These are phyloP conservation scores for Falco berigora DNA, from an alignment of 2,797 vertebrate species.

Conservation along the genomic window DNA sequence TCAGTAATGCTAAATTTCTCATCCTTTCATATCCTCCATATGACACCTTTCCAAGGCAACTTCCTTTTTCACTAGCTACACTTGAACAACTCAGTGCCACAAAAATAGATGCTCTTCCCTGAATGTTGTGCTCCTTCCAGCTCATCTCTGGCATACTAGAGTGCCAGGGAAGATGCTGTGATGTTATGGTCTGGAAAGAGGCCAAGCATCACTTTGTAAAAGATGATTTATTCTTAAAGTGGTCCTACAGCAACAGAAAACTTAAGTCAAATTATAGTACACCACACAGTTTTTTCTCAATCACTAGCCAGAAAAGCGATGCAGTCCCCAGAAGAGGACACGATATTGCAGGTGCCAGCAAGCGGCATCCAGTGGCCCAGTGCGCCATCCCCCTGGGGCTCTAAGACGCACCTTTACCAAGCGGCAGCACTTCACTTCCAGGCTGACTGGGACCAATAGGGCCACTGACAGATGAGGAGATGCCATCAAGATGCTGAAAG, in stretches of 20 bases:
- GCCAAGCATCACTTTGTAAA: conserved; percentile 4
- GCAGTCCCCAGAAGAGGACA: not conserved
- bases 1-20: not conserved
- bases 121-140: not conserved
- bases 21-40: not conserved
- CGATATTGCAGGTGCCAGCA: not conserved
- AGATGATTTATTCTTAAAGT: not conserved
- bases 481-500: not conserved
- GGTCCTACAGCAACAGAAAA: conserved; percentile 17
- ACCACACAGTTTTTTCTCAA: not conserved
- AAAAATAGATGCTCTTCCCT: not conserved
- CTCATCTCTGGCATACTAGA: not conserved
- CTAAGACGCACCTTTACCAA: not conserved
- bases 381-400: not conserved
- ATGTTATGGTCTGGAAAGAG: not conserved
- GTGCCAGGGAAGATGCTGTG: not conserved
- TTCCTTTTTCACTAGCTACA: not conserved
- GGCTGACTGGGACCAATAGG: not conserved
- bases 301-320: not conserved
- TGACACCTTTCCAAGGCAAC: not conserved
- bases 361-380: not conserved
- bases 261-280: not conserved
- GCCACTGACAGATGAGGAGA: not conserved
- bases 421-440: not conserved
- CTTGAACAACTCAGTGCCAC: not conserved